These are phyloP conservation scores for Megaleporinus macrocephalus DNA, from an alignment of 2,113 vertebrate species.

Conservation along the genomic window DNA sequence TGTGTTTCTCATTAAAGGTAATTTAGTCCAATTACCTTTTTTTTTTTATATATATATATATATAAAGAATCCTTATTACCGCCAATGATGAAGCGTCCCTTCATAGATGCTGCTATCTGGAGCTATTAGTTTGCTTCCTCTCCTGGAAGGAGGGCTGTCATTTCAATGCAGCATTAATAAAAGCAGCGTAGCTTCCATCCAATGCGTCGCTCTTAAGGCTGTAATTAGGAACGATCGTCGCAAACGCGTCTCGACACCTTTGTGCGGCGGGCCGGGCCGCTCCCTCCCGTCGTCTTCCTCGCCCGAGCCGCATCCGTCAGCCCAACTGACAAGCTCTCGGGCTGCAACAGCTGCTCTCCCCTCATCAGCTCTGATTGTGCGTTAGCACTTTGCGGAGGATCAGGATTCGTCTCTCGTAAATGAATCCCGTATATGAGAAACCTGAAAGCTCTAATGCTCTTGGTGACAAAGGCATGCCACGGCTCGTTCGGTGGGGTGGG, in stretches of 20 bases:
- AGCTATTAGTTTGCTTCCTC: conserved; percentile 29
- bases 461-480: background rate
- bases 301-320: background rate
- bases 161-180: background rate
- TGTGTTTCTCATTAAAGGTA: conserved; percentile 50
- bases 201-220: background rate
- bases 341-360: conserved; percentile 6
- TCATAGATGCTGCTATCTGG: conserved; percentile 27
- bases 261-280: no score
- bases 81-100: conserved; percentile 41
- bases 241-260: conserved; percentile 11
- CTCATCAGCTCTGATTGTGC: conserved; percentile 43
- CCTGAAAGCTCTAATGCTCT: background rate
- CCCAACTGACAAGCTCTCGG: conserved; percentile 26
- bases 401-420: conserved; percentile 20
- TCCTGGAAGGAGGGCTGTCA: background rate
- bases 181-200: conserved; percentile 1
- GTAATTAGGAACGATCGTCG: conserved; percentile 30
- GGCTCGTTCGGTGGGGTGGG: conserved; percentile 20
- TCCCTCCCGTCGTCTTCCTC: background rate
- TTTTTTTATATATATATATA: no score
- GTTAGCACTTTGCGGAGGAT: conserved; percentile 1
- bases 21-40: conserved; percentile 53
- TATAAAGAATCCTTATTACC: conserved; percentile 43
- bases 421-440: conserved; percentile 16